Evolutionary conservation across 2,888 invertebrate genomes (phyloP), one percentile per base, ranked within the genome.

Genomic region (Sialis fuliginosa): DNA sequence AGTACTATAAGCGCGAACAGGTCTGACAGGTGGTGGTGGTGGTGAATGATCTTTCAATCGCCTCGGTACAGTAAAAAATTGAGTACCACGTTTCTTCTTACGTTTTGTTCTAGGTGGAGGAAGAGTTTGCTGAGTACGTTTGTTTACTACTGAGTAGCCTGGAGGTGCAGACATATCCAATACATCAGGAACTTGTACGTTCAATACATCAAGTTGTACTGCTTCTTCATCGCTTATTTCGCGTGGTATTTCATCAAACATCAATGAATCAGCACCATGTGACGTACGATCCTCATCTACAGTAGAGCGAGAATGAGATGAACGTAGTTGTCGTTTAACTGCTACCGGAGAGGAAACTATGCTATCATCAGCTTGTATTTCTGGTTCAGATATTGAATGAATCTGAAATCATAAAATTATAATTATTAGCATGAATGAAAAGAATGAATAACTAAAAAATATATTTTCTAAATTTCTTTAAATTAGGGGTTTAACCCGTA

Each of bases 141-240:
- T 86, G 48, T 84, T 83, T 41, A 88, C 80, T 32, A 80, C 74
- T 8, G 87, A 83, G 54, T 88, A 88, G 6, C 86, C 86, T 22
- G 70, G 72, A 50, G 33, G 33, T 12, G 9, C 33, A 66, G 65
- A 33, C 13, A 8, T 44, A 40, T 61, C 60, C 8, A 46, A 37
- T 9, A 46, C 43, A 22, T 42, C 65, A 39, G 57, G 56, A 48
- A 57, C 65, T 7, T 64, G 57, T 4, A 65, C 56, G 33, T 63
- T 60, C 47, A 60, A 52, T 1, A 64, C 57, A 44, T 66, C n/a
- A 41, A 9, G 12, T 22, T n/a, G 41, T 0, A 59, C 59, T 7
- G 60, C 13, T 32, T 61, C 61, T 54, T 64, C 62, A 1, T 57
- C 55, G 42, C 59, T 61, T 4, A 60, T 56, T n/a, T 52, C 49